Evolutionary conservation across 2,797 vertebrate species (phyloP), one percentile per base, ranked within the genome.

Genomic region (Diplodus sargus): DNA sequence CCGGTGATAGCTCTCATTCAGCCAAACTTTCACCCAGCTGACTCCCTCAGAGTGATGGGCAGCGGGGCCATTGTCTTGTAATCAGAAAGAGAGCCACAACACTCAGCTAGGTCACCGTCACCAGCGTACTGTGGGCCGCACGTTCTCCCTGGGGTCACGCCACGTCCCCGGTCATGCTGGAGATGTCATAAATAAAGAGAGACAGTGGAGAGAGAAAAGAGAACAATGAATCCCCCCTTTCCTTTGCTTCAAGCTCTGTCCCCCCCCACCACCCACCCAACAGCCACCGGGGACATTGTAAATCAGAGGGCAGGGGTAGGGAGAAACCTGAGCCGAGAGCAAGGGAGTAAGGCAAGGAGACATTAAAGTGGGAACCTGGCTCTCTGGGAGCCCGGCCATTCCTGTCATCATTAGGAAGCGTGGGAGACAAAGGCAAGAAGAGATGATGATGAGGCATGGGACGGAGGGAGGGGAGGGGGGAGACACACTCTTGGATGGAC

Each of bases 171-270:
- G 84, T 88, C 83, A 74, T 84, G 81, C 87, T 84, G 84, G 80
- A 91, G 89, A 88, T 90, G 83, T 88, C 89, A 92, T 95, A 95
- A 95, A 95, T 94, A 95, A 94, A 92, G 76, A 85, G 78, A 86
- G 87, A 92, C 84, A 81, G 84, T 70, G 83, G 74, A 72, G 69
- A 81, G 84, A 86, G 85, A 88, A 88, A 76, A 74, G 83, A 87
- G 90, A 91, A 93, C 91, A 94, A 93, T 93, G 85, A 90, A 78
- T 63, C 70, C 81, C 70, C 43, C 43, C 59, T 74, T 74, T 53
- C 61, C 45, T 61, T 52, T 59, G 65, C 79, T 87, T 57, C 85
- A 73, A 83, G 61, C 76, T 66, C 80, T 69, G 72, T 81, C 83
- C 85, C 70, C 67, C 79, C 82, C 74, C 69, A 64, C 58, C 30